Percentiles rank a stretch among this genome's conserved stretches.
Conservation (phyloP, 1,140 invertebrate genomes). For the Mylabris phalerata region DNA sequence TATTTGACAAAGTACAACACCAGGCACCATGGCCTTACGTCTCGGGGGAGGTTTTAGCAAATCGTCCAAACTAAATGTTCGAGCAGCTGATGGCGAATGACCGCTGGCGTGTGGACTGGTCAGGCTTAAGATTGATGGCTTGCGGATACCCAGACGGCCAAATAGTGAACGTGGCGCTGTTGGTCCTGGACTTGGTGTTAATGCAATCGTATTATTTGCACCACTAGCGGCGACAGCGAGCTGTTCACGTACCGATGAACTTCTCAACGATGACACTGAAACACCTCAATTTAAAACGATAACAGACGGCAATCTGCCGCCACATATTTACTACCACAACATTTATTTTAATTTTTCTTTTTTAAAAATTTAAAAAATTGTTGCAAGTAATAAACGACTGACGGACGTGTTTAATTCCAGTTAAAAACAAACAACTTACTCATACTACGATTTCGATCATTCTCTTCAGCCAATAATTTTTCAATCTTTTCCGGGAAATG, state of each 20-base stretch:
- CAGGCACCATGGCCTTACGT: conserved; percentile 52
- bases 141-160: conserved; percentile 69
- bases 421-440: conserved; percentile 6
- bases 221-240: conserved; percentile 37
- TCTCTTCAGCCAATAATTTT: conserved; percentile 70
- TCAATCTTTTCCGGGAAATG: conserved; percentile 79
- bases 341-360: too few species aligned
- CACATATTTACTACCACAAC: too few species aligned
- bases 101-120: conserved; percentile 51
- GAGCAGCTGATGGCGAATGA: conserved; percentile 45
- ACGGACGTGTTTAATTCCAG: too few species aligned
- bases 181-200: conserved; percentile 36
- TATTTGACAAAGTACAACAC: too few species aligned
- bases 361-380: too few species aligned
- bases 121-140: conserved; percentile 69
- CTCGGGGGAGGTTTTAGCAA: conserved; percentile 64
- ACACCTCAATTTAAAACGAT: background rate
- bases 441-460: conserved; percentile 58
- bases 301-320: background rate
- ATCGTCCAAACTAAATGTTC: conserved; percentile 77
- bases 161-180: conserved; percentile 56
- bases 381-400: too few species aligned
- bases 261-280: conserved; percentile 35
- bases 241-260: conserved; percentile 42
- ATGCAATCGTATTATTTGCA: conserved; percentile 39